Evolutionary conservation across 2,113 vertebrate genomes (phyloP).

Genomic region (Oxyura jamaicensis): DNA sequence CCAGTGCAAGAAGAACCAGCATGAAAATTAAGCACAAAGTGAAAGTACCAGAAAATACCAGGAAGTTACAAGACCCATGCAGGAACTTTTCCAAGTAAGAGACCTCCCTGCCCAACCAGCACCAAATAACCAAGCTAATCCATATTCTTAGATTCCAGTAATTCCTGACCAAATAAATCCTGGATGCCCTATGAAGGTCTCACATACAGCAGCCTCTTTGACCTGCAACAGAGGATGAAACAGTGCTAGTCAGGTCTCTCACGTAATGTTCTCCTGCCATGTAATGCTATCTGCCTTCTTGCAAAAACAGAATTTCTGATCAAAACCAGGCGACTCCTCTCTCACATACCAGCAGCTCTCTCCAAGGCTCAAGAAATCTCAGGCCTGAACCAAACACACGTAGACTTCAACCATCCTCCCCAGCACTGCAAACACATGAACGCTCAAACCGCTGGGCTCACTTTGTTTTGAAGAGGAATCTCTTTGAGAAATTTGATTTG

Average conservation of each 20-base stretch:
- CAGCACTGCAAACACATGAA: too few relatives aligned
- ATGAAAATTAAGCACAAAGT: not conserved
- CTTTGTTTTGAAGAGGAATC: not conserved
- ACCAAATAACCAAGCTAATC: not conserved
- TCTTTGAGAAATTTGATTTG: not conserved
- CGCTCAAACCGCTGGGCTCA: not conserved
- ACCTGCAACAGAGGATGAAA: not conserved
- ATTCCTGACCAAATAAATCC: not conserved
- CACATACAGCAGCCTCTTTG: not conserved
- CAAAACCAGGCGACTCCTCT: not conserved
- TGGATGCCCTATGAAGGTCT: not conserved
- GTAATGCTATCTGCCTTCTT: accelerated
- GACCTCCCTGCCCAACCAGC: not conserved
- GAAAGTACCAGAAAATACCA: not conserved
- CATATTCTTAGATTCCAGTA: not conserved
- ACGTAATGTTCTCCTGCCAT: not conserved
- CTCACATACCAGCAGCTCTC: not conserved
- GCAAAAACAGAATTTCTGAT: not conserved
- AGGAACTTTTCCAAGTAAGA: not conserved
- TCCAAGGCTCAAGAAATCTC: not conserved
- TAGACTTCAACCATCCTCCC: not conserved
- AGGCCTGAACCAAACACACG: not conserved
- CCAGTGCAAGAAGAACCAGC: not conserved
- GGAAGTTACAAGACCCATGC: not conserved
- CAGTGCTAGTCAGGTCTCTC: not conserved